A percentile compares a stretch with the other conserved stretches of the same genome.
phyloP scores from a whole-genome alignment of 2,113 vertebrate species.

The Eubucco bourcierii region DNA sequence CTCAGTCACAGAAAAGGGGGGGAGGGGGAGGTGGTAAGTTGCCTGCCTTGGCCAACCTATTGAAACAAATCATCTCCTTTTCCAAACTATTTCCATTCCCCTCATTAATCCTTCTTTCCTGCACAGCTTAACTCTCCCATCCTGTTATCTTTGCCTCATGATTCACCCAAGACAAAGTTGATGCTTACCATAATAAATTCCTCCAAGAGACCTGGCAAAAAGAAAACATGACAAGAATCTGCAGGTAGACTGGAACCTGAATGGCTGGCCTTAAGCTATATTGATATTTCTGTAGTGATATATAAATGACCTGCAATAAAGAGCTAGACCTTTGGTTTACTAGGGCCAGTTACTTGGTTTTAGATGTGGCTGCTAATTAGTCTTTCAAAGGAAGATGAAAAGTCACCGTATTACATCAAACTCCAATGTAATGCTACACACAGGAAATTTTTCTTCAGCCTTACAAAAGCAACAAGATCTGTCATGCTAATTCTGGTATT shows the following conservation, averaged over 20 bases:
- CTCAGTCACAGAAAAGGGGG: constrained; percentile 31
- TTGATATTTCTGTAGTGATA: constrained; percentile 35
- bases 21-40: no score
- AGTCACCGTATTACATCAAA: neutral
- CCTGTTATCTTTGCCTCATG: neutral
- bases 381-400: constrained; percentile 35
- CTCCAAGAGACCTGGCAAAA: constrained; percentile 18
- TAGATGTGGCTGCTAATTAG: constrained; percentile 27
- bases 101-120: constrained; percentile 40
- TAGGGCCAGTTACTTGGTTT: neutral
- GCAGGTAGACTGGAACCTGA: constrained; percentile 17
- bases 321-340: constrained; percentile 18
- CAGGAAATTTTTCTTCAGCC: neutral
- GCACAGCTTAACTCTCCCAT: constrained; percentile 6
- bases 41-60: constrained; percentile 22
- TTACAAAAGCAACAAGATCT: neutral
- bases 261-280: constrained; percentile 13
- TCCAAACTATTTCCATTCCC: constrained; percentile 18
- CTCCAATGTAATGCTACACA: neutral
- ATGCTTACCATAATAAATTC: constrained; percentile 9
- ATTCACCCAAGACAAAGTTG: neutral
- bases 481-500: neutral
- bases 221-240: constrained; percentile 28
- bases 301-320: constrained; percentile 7
- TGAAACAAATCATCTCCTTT: constrained; percentile 30